A percentile compares a stretch with the other conserved stretches of the same genome.
Evolutionary conservation across 2,888 invertebrate genomes (phyloP).

Genomic region (Temnothorax rugatulus): DNA sequence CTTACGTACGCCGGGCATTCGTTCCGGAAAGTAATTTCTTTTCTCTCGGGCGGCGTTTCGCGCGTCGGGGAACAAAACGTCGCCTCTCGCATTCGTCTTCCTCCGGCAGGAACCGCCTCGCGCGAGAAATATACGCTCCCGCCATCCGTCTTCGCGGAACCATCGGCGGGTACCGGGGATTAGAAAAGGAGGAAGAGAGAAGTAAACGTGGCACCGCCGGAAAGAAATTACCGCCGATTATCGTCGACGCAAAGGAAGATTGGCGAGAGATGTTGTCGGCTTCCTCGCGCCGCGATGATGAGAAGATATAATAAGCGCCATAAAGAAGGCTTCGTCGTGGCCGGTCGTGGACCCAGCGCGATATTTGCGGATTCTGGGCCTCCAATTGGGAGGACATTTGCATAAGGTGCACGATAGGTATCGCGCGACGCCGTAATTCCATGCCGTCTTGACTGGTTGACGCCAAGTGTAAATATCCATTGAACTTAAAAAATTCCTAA

Average conservation of each 20-base stretch:
- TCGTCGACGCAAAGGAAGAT: slow-evolving; percentile 36
- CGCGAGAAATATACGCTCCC: slow-evolving; percentile 52
- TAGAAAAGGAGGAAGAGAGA: background rate
- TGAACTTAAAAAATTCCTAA: background rate
- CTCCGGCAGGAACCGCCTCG: slow-evolving; percentile 34
- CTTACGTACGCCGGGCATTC: slow-evolving; percentile 46
- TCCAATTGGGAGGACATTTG: slow-evolving; percentile 19
- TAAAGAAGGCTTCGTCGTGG: slow-evolving; percentile 15
- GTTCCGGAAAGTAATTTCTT: slow-evolving; percentile 52
- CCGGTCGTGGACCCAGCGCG: background rate
- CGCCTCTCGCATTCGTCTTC: slow-evolving; percentile 63
- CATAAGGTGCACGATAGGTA: background rate
- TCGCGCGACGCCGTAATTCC: background rate
- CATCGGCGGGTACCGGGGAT: slow-evolving; percentile 35
- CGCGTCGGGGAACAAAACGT: slow-evolving; percentile 39
- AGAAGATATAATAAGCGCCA: slow-evolving; percentile 60
- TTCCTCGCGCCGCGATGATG: slow-evolving; percentile 36
- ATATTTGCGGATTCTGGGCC: slow-evolving; percentile 50
- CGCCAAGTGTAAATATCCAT: background rate
- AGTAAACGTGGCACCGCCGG: slow-evolving; percentile 28
- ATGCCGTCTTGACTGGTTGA: background rate
- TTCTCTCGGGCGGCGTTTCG: slow-evolving; percentile 28
- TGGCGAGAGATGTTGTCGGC: slow-evolving; percentile 60
- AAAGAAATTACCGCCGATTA: slow-evolving; percentile 67
- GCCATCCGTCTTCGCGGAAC: slow-evolving; percentile 61